phyloP scores from a whole-genome alignment of 2,888 invertebrate genomes.

The Ethmia dodecea region DNA sequence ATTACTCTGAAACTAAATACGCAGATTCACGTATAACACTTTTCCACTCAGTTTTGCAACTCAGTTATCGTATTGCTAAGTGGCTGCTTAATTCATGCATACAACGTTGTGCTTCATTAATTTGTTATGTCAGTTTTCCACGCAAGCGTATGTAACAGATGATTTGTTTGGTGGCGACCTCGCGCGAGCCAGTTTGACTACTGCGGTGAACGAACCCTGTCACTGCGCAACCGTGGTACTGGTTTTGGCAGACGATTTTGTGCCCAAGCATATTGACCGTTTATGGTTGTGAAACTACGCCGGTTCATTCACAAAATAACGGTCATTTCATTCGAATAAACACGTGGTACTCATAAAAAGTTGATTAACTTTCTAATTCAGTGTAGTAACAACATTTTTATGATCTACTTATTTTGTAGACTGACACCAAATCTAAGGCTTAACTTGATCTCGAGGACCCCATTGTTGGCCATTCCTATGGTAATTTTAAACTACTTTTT shows the following conservation, averaged over 20 bases:
- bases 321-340: background rate
- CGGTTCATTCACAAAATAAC: constrained; percentile 36
- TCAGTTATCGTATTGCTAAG: background rate
- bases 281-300: constrained; percentile 52
- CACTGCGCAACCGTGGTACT: constrained; percentile 53
- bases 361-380: background rate
- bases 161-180: constrained; percentile 51
- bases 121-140: constrained; percentile 39
- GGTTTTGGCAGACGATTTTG: constrained; percentile 61
- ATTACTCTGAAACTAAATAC: too few relatives aligned
- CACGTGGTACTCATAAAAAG: background rate
- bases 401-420: too few relatives aligned
- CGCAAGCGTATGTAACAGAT: constrained; percentile 43
- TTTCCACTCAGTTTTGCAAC: too few relatives aligned
- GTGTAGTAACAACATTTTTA: too few relatives aligned
- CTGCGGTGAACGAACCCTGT: constrained; percentile 72
- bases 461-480: too few relatives aligned
- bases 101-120: constrained; percentile 33
- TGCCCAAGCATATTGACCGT: constrained; percentile 47
- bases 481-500: too few relatives aligned
- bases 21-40: too few relatives aligned
- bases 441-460: too few relatives aligned
- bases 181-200: constrained; percentile 35
- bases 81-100: constrained; percentile 2
- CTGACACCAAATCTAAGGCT: too few relatives aligned